Evolutionary conservation across 2,113 vertebrate species (phyloP).

Genomic region (Silurus meridionalis): DNA sequence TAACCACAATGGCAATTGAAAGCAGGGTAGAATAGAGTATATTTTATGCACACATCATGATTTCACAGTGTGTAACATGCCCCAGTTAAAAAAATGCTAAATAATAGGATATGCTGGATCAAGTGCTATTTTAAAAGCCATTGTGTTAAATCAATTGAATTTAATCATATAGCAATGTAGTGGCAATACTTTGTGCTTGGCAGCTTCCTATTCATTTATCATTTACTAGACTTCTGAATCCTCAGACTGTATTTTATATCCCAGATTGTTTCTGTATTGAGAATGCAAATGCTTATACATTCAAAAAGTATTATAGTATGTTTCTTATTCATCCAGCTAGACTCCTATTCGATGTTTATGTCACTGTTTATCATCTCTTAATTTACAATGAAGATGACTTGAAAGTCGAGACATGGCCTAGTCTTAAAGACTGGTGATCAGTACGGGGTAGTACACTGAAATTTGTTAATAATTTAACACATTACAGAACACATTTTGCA

Average conservation of each 20-base stretch:
- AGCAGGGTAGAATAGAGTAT: neutral
- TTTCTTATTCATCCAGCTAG: neutral
- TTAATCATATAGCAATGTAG: neutral
- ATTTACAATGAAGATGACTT: no score
- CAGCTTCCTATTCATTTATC: neutral
- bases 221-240: neutral
- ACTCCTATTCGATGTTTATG: no score
- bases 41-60: neutral
- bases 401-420: no score
- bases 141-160: neutral
- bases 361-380: no score
- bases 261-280: neutral
- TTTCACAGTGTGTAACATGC: neutral
- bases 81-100: neutral
- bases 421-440: no score
- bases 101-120: neutral
- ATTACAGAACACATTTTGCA: no score
- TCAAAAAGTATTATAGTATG: neutral
- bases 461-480: no score
- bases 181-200: neutral
- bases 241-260: neutral
- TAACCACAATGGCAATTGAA: neutral
- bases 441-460: no score
- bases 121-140: neutral
- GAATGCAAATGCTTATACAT: neutral